Evolutionary conservation across 1,140 invertebrate species (phyloP).

Genomic region (Nomia melanderi): DNA sequence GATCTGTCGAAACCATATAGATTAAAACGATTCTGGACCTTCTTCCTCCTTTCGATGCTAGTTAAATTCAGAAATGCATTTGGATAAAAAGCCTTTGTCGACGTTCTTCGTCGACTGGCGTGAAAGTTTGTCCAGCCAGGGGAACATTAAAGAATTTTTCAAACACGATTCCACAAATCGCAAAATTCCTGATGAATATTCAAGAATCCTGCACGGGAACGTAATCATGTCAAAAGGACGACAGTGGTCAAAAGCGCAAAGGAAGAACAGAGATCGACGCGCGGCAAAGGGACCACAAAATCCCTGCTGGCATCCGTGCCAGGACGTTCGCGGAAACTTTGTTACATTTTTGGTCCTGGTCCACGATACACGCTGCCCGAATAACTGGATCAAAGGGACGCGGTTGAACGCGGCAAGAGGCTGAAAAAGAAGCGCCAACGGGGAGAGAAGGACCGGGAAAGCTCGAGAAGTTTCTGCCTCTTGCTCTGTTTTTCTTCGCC

Average conservation of each 20-base stretch:
- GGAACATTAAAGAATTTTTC: slow-evolving; percentile 3
- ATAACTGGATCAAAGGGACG: slow-evolving; percentile 77
- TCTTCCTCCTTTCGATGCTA: no score
- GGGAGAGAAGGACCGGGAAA: slow-evolving; percentile 14
- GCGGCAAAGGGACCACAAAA: slow-evolving; percentile 77
- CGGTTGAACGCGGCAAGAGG: slow-evolving; percentile 49
- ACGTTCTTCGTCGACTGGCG: background rate
- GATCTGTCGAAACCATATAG: no score
- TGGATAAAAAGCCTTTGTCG: no score
- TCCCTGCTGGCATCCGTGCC: slow-evolving; percentile 70
- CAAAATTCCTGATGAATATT: slow-evolving; percentile 31
- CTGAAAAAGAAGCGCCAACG: slow-evolving; percentile 26
- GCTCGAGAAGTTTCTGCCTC: slow-evolving; percentile 26
- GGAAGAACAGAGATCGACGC: slow-evolving; percentile 57
- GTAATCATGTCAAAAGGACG: slow-evolving; percentile 39
- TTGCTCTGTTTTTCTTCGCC: slow-evolving; percentile 44
- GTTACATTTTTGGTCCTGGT: slow-evolving; percentile 77
- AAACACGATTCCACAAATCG: background rate
- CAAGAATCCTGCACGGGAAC: slow-evolving; percentile 21
- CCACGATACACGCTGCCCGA: slow-evolving; percentile 66
- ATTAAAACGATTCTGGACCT: no score
- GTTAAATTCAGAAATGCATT: no score
- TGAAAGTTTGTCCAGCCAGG: background rate
- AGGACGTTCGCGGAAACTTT: slow-evolving; percentile 74
- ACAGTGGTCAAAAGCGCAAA: slow-evolving; percentile 34